phyloP scores from a whole-genome alignment of 2,888 invertebrate genomes.

The Heliconius charithonia region DNA sequence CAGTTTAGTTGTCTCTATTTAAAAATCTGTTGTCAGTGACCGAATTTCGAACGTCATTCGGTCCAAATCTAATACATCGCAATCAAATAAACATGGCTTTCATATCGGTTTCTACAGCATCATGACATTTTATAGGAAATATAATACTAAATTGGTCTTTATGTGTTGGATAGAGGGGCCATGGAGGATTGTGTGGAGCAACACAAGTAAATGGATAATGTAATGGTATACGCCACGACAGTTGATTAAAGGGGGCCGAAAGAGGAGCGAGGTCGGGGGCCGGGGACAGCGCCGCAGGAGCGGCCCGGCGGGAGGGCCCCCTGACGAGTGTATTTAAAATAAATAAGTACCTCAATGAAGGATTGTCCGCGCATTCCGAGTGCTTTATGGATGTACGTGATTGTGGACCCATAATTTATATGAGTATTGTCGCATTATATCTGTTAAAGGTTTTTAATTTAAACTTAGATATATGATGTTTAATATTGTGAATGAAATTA shows the following conservation, averaged over 20 bases:
- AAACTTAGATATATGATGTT: background rate
- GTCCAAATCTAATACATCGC: constrained; percentile 69
- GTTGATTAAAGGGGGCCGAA: constrained; percentile 84
- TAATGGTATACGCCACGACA: constrained; percentile 76
- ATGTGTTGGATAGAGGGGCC: constrained; percentile 43
- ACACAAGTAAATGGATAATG: constrained; percentile 48
- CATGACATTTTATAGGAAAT: constrained; percentile 51
- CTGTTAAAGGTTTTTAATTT: constrained; percentile 31
- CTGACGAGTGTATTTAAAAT: constrained; percentile 84
- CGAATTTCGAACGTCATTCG: constrained; percentile 65
- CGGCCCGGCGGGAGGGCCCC: constrained; percentile 74
- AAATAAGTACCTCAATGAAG: constrained; percentile 84
- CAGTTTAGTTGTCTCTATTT: constrained; percentile 45
- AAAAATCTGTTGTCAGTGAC: constrained; percentile 49
- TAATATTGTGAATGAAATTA: background rate
- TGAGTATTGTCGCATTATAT: constrained; percentile 47
- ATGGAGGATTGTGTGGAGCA: constrained; percentile 36
- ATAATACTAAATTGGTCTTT: constrained; percentile 31
- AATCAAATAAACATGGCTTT: constrained; percentile 77
- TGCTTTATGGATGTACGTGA: constrained; percentile 68
- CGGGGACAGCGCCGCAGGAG: constrained; percentile 80
- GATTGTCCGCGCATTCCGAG: constrained; percentile 77
- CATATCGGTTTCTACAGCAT: constrained; percentile 49
- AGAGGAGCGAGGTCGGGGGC: constrained; percentile 78
- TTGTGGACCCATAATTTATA: constrained; percentile 67